Base-by-base conservation (phyloP, 2,888 invertebrate species). In the Noctua janthe region DNA sequence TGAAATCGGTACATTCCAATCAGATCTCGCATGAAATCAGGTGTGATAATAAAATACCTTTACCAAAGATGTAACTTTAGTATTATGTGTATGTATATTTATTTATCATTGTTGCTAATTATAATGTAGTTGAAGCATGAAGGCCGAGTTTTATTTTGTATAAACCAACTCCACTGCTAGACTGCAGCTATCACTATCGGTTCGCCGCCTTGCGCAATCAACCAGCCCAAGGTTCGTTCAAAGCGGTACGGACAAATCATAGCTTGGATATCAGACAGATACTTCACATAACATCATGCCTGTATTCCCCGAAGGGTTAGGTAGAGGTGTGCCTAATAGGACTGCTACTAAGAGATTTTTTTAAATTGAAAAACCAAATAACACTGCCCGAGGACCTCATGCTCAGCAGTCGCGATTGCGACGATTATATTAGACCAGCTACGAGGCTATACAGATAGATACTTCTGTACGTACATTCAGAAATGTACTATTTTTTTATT, bases 121-220 rank as follows among this genome's bases (percentile, higher is more conserved):
- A 90, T 86, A 89, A 92, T 90, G 92, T 94, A 94, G 92, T 91
- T 91, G 89, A 94, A 92, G 93, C 93, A 94, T 92, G 89, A 69
- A 76, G 56, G 66, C 29, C 20, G 75, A 79, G 49, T 89, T 91
- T 92, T 82, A 83, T 90, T 56, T 56, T 56, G 1, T 56, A 56
- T 10, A 3, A 23, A 11, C 23, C 54, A 56, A 56, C 56, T 11
- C 10, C 4, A n/a, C 13, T 59, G 59, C n/a, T 59, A n/a, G 13
- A 13, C 5, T 59, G 13, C 3, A n/a, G n/a, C 15, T 35, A 59
- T 59, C 11, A n/a, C n/a, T 59, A 62, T 29, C 59, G 13, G 59
- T 62, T 29, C 13, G 6, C 29, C 13, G 35, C 17, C 29, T 62
- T 62, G 29, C 17, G 29, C 62, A 23, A 56, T 7, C 20, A 10